Base-by-base conservation (phyloP, 64 coral and sea anemone species). In the Montipora sp. region DNA sequence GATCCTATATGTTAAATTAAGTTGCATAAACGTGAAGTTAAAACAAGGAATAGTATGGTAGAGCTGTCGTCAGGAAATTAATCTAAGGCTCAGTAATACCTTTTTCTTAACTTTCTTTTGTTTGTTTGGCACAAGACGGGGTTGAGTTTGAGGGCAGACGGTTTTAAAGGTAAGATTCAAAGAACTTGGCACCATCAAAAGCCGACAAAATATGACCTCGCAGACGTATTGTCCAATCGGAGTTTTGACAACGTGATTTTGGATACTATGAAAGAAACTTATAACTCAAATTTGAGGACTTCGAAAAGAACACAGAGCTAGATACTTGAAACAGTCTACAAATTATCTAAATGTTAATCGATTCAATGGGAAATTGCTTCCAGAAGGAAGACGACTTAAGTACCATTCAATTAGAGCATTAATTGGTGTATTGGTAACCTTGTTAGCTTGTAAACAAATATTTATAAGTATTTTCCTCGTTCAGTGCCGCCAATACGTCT, bases 61-160 rank as follows among this genome's bases (percentile, higher is more conserved):
- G n/a, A 85, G 46, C 82, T 85, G 46, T 85, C 82, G 65, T 47
- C 82, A 49, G 45, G 65, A 71, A 69, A 85, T 85, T 49, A 46
- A 85, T 69, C 71, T 71, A 18, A 71, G 61, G 24, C 3, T 21
- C 47, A 85, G 71, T 85, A 20, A 10, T 18, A 47, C 49, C 20
- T 50, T 63, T 85, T 85, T 44, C 65, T 18, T 50, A 19, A 43
- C 3, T 71, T 71, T 48, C 18, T 71, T 69, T 71, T 48, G 66
- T 84, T 69, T 84, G 15, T 72, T 85, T 85, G 59, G 18, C 45
- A 85, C 65, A 50, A 85, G 82, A 71, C 18, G 82, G 65, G 61
- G 11, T 57, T 57, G 7, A 3, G 5, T 11, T 85, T 85, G 82
- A 85, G 19, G 82, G 63, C 43, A 85, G 65, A 85, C 65, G 47